Evolutionary conservation across 2,797 vertebrate species (phyloP).

Genomic region (Acanthurus tractus): DNA sequence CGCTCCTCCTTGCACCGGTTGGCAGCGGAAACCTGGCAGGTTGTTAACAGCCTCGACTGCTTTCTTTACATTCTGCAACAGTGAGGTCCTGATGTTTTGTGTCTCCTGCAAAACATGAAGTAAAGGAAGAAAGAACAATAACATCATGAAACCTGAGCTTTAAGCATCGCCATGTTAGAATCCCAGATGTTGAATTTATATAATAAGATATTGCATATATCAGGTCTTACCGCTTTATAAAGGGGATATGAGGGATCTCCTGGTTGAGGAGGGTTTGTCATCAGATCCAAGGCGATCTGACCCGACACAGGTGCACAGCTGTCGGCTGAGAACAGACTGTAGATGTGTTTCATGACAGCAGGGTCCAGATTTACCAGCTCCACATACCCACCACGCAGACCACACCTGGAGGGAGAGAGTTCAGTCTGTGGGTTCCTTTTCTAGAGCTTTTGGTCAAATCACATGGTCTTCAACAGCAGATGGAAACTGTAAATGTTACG

Average conservation of each 20-base stretch:
- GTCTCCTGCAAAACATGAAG: slow-evolving; percentile 72
- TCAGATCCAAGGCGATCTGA: slow-evolving; percentile 82
- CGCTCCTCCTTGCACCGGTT: slow-evolving; percentile 76
- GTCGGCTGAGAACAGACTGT: slow-evolving; percentile 23
- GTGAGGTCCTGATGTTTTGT: slow-evolving; percentile 45
- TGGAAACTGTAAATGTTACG: background rate
- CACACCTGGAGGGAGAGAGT: slow-evolving; percentile 73
- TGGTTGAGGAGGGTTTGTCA: slow-evolving; percentile 78
- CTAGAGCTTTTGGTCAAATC: background rate
- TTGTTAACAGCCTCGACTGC: slow-evolving; percentile 64
- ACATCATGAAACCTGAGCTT: background rate
- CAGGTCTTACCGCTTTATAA: slow-evolving; percentile 66
- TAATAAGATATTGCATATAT: background rate
- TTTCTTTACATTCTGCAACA: slow-evolving; percentile 64
- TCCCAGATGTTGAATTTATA: background rate
- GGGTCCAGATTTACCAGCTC: slow-evolving; percentile 85
- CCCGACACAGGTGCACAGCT: slow-evolving; percentile 55
- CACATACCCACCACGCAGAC: slow-evolving; percentile 83
- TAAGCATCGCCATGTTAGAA: background rate
- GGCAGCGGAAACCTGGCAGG: slow-evolving; percentile 77
- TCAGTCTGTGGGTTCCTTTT: background rate
- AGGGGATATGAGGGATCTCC: slow-evolving; percentile 80
- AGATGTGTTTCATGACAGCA: slow-evolving; percentile 41
- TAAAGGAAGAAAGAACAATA: background rate
- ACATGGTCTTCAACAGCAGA: background rate